Base-by-base conservation (phyloP, 2,888 invertebrate species). In the Plusia festucae region DNA sequence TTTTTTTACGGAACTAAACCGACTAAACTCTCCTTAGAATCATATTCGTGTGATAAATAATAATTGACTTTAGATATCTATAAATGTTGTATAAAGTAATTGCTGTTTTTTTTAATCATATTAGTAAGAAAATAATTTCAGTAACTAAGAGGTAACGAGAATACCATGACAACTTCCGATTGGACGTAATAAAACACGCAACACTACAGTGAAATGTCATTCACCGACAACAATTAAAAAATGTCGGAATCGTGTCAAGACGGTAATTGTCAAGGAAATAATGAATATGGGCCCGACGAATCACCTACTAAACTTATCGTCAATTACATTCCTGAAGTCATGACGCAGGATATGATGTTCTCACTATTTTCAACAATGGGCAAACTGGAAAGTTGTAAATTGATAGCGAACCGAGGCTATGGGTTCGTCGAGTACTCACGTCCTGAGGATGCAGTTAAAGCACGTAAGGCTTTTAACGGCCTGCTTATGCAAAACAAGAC, bases 241-340 rank as follows among this genome's bases (percentile, higher is more conserved):
- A 95, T 95, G 95, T 95, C 95, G 95, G 95, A 95, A 93, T 95
- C 95, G 95, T 95, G 95, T 95, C 95, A 95, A 93, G 95, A 95
- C 93, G 94, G 92, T 94, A 95, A 94, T 94, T 95, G 95, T 95
- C 95, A 95, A 90, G 95, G 93, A 93, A 94, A 87, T 93, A 93
- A 90, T 90, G 95, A 95, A 92, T 93, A 88, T 93, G 92, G 95
- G 87, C 91, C 95, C 81, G 95, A 95, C 83, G 95, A 95, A 93
- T 95, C 95, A 89, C 95, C 95, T 83, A 95, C 95, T 80, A 95
- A 95, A 91, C 95, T 95, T 91, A 95, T 95, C 88, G 94, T 95
- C 90, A 95, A 95, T 92, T 95, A 95, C 91, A 95, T 95, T 92
- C 95, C 95, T 85, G 95, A 95, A 93, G 94, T 95, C 89, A 95